Conservation (phyloP, 2,888 invertebrate genomes). For the Dicranocentrus wangi region DNA sequence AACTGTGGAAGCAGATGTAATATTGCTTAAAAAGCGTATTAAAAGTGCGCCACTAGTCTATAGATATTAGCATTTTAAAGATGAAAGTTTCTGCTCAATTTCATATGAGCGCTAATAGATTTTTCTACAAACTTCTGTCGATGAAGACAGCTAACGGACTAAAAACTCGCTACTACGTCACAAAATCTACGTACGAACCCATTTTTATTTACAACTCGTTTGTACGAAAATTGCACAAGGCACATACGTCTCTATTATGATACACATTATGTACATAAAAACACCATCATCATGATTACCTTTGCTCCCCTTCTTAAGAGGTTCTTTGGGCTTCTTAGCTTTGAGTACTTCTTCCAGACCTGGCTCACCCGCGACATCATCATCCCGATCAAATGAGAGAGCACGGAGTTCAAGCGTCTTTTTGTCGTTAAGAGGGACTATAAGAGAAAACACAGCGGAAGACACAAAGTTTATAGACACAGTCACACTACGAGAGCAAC, state of each 20-base stretch:
- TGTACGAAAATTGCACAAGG: background rate
- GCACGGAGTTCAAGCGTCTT: slow-evolving; percentile 80
- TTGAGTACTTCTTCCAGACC: slow-evolving; percentile 82
- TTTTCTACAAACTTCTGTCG: slow-evolving; percentile 9
- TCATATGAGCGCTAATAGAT: background rate
- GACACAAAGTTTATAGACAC: slow-evolving; percentile 52
- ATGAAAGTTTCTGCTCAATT: slow-evolving; percentile 34
- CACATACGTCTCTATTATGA: slow-evolving; percentile 1
- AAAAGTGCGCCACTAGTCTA: no score
- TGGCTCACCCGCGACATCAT: slow-evolving; percentile 79
- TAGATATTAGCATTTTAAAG: slow-evolving; percentile 28
- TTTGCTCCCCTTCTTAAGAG: slow-evolving; percentile 76
- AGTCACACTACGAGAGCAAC: slow-evolving; percentile 10
- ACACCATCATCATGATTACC: slow-evolving; percentile 76
- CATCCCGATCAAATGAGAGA: slow-evolving; percentile 79
- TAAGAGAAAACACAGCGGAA: slow-evolving; percentile 67
- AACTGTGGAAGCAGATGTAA: no score
- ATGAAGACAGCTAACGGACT: slow-evolving; percentile 6
- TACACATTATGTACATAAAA: slow-evolving; percentile 10
- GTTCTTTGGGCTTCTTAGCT: slow-evolving; percentile 80
- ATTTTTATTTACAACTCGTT: background rate
- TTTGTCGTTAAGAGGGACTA: slow-evolving; percentile 82
- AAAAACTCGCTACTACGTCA: slow-evolving; percentile 4
- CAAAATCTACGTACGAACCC: slow-evolving; percentile 2
- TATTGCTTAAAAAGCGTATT: no score